Conservation (phyloP, 2,888 invertebrate genomes). For the Noctuana brunneofusca region DNA sequence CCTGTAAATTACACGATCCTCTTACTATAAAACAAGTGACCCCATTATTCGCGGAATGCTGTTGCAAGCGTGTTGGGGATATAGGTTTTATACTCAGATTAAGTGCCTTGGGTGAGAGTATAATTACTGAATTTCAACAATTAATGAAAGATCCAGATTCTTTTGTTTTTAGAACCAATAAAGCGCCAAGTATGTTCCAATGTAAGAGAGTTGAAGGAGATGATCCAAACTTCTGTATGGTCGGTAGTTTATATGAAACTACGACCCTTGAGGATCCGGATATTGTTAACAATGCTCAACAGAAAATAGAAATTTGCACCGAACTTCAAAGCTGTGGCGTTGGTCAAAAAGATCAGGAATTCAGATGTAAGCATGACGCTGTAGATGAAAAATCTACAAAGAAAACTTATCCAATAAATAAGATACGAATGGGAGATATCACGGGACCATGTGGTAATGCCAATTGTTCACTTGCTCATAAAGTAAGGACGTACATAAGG, state of each 20-base stretch:
- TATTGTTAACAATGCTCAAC: constrained; percentile 50
- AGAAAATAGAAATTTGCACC: constrained; percentile 70
- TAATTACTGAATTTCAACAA: constrained; percentile 75
- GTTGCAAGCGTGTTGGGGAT: constrained; percentile 67
- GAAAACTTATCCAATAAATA: constrained; percentile 62
- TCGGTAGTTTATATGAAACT: constrained; percentile 71
- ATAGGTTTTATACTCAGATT: constrained; percentile 74
- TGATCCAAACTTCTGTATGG: constrained; percentile 73
- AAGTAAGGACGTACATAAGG: constrained; percentile 69
- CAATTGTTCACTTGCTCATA: constrained; percentile 71
- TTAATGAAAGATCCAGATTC: constrained; percentile 63
- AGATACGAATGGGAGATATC: constrained; percentile 76
- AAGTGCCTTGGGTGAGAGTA: constrained; percentile 74
- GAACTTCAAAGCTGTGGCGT: constrained; percentile 66
- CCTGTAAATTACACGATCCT: constrained; percentile 60
- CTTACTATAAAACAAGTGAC: constrained; percentile 62
- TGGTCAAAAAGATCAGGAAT: constrained; percentile 43
- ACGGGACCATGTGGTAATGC: constrained; percentile 73
- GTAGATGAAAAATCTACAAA: constrained; percentile 44
- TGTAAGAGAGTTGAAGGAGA: constrained; percentile 69
- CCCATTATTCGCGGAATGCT: constrained; percentile 59
- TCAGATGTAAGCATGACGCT: constrained; percentile 48
- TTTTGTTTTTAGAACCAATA: constrained; percentile 73
- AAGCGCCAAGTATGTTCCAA: constrained; percentile 72
- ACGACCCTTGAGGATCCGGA: constrained; percentile 73